Conservation (phyloP, 2,888 invertebrate genomes). For the Carterocephalus palaemon region DNA sequence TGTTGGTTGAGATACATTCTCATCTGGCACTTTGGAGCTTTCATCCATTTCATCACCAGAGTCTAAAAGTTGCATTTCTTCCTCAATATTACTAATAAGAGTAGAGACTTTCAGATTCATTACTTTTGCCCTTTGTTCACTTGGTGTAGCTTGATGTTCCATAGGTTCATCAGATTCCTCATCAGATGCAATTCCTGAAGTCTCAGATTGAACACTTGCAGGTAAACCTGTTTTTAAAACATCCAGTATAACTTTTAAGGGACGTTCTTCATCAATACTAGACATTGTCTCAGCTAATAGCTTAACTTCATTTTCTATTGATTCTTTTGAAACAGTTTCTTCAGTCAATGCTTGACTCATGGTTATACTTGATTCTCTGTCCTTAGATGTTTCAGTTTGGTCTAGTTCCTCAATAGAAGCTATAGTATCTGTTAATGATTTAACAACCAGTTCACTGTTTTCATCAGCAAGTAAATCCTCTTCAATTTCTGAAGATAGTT, state of each 20-base stretch:
- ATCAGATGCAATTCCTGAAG: no score
- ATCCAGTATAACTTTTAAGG: neutral
- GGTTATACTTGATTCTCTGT: neutral
- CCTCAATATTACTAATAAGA: slow-evolving; percentile 4
- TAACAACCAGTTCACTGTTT: neutral
- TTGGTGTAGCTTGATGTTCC: neutral
- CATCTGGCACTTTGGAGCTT: neutral
- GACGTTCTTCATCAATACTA: slow-evolving; percentile 5
- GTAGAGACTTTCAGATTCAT: slow-evolving; percentile 1
- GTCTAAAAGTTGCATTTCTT: slow-evolving; percentile 10
- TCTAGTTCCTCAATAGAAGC: slow-evolving; percentile 5
- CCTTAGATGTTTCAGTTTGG: neutral
- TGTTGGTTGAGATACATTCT: no score
- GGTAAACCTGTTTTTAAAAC: neutral
- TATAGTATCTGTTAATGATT: neutral
- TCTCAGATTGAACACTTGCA: neutral
- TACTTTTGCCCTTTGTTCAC: neutral
- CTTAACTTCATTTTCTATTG: slow-evolving; percentile 11
- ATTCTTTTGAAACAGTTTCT: neutral
- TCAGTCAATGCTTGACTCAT: neutral
- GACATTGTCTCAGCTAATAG: slow-evolving; percentile 6
- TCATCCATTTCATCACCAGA: slow-evolving; percentile 7
- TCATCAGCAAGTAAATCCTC: slow-evolving; percentile 24
- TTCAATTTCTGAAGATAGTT: slow-evolving; percentile 34
- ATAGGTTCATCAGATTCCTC: no score